These are phyloP conservation scores for Parelbella ahira DNA, from an alignment of 2,888 invertebrate genomes.

Conservation along the genomic window DNA sequence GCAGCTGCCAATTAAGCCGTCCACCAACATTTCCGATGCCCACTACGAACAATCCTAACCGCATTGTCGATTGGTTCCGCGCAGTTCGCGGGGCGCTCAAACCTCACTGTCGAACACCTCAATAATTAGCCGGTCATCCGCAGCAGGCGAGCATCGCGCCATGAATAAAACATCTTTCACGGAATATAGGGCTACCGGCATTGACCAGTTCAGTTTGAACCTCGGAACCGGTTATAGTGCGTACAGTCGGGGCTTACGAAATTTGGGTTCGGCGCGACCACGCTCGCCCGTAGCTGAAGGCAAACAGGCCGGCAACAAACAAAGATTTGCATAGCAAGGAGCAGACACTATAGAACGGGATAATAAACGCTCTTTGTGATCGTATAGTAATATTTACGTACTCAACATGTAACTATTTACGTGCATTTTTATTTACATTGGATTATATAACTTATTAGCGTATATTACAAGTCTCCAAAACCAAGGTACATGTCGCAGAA, in stretches of 20 bases:
- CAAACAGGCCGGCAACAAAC: constrained; percentile 33
- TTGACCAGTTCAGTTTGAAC: constrained; percentile 42
- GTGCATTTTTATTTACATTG: no score
- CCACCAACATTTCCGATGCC: constrained; percentile 12
- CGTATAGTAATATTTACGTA: no score
- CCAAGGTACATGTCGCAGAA: no score
- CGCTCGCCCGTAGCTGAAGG: constrained; percentile 21
- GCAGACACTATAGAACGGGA: constrained; percentile 51
- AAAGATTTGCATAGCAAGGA: constrained; percentile 46
- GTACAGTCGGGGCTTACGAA: constrained; percentile 2
- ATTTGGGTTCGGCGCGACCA: not conserved
- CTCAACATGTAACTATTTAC: no score
- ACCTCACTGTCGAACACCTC: constrained; percentile 60
- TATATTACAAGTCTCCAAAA: no score
- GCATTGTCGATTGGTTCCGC: constrained; percentile 36
- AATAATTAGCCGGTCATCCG: constrained; percentile 73
- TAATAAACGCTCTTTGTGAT: no score
- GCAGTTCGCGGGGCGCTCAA: constrained; percentile 38
- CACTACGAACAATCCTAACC: constrained; percentile 12
- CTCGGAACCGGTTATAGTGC: not conserved
- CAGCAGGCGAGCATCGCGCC: constrained; percentile 58
- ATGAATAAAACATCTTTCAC: constrained; percentile 73
- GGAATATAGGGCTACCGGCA: constrained; percentile 59
- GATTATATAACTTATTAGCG: no score
- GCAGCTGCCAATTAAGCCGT: constrained; percentile 21